Base-by-base conservation (phyloP, 2,113 vertebrate species). In the Malurus alboscapulatus region DNA sequence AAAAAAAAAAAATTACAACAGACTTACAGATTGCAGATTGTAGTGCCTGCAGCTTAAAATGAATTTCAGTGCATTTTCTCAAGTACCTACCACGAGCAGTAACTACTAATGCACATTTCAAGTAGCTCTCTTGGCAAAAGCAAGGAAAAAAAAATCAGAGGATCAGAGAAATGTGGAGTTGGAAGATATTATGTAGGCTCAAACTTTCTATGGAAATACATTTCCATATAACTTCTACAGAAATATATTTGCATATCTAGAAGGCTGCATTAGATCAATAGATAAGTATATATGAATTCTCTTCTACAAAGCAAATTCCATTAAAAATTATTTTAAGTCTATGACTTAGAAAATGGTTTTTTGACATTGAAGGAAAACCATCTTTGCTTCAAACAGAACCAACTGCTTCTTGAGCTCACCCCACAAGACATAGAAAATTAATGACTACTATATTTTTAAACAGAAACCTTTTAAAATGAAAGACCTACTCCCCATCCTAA, bases 201-300 rank as follows among this genome's bases (percentile, higher is more conserved):
- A 51, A 77, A 9, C 14, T 42, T 90, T 79, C 84, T 79, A 6
- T 18, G 26, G 30, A 89, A 94, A 86, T 27, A 51, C 3, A 55
- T 80, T 91, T 81, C 53, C 48, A 81, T 44, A 8, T n/a, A 74
- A 58, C 26, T 67, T n/a, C 40, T 25, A 82, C 17, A 88, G 55
- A 83, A 93, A 66, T 40, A 22, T 1, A 91, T 92, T 79, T 92
- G 74, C 84, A 79, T 91, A 95, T 85, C 82, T 87, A 89, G 66
- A 61, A 73, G 72, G 54, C 53, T 79, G 42, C 20, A 34, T 79
- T 48, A 87, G 81, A 79, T 61, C 44, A 45, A 14, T 4, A 81
- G 77, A 72, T 91, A 86, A 78, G n/a, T 29, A 61, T 3, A 45
- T 61, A 59, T 1, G 9, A 81, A 82, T 65, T 79, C 27, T 72